These are phyloP conservation scores for Corydoras sp. DNA, from an alignment of 2,113 vertebrate species.

Conservation along the genomic window DNA sequence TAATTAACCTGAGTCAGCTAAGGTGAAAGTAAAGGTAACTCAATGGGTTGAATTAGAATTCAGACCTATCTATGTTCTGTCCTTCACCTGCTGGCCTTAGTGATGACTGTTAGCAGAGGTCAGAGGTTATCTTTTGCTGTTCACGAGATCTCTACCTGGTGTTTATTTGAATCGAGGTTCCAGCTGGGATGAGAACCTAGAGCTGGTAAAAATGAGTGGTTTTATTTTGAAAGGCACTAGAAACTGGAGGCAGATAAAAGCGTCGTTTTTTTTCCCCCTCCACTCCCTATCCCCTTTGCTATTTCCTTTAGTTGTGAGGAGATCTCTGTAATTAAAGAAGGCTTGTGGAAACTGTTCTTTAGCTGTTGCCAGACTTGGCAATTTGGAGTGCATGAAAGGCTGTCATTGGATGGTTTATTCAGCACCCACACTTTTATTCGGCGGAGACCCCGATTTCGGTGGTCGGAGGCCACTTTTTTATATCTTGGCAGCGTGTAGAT, in stretches of 20 bases:
- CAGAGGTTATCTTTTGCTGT: slow-evolving; percentile 57
- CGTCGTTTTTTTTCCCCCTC: slow-evolving; percentile 10
- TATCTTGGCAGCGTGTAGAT: slow-evolving; percentile 14
- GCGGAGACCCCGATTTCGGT: background rate
- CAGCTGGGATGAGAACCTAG: slow-evolving; percentile 2
- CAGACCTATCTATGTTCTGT: slow-evolving; percentile 40
- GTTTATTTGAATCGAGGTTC: slow-evolving; percentile 3
- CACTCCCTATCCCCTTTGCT: slow-evolving; percentile 4
- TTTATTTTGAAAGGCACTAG: slow-evolving; percentile 36
- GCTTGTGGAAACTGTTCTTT: slow-evolving; percentile 47
- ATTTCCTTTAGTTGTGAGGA: slow-evolving; percentile 48
- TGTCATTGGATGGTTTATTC: slow-evolving; percentile 44
- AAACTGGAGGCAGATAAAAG: slow-evolving; percentile 46
- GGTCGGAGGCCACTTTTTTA: slow-evolving; percentile 5
- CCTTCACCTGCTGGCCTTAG: slow-evolving; percentile 53
- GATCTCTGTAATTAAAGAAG: slow-evolving; percentile 53
- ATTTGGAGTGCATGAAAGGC: slow-evolving; percentile 44
- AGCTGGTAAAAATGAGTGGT: slow-evolving; percentile 25
- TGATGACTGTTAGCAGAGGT: slow-evolving; percentile 46
- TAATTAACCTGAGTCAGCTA: background rate
- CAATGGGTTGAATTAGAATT: slow-evolving; percentile 58
- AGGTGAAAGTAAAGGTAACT: slow-evolving; percentile 16
- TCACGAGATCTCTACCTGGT: slow-evolving; percentile 31
- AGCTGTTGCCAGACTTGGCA: slow-evolving; percentile 49
- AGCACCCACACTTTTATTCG: slow-evolving; percentile 41